Evolutionary conservation across 2,888 invertebrate species (phyloP).

Genomic region (Volucella inflata): DNA sequence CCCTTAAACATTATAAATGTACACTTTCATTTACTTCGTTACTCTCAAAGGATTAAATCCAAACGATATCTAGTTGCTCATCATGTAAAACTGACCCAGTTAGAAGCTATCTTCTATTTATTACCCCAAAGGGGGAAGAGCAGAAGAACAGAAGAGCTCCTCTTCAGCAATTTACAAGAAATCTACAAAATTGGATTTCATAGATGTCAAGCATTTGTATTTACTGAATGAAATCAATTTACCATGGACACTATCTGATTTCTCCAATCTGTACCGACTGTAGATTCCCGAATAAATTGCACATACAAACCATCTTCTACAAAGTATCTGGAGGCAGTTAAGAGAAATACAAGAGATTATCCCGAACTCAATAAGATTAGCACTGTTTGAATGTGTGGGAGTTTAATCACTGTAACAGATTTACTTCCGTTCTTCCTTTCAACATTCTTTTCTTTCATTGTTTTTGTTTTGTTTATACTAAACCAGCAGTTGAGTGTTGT

Average conservation of each 20-base stretch:
- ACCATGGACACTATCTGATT: slow-evolving; percentile 59
- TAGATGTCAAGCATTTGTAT: slow-evolving; percentile 39
- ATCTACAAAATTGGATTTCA: slow-evolving; percentile 62
- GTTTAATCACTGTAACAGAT: slow-evolving; percentile 46
- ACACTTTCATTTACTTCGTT: too few relatives aligned
- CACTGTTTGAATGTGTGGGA: slow-evolving; percentile 3
- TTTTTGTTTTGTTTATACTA: background rate
- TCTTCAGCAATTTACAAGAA: slow-evolving; percentile 3
- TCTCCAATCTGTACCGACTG: slow-evolving; percentile 14
- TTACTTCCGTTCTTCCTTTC: background rate
- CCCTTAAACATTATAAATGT: too few relatives aligned
- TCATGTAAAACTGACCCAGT: too few relatives aligned
- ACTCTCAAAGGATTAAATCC: too few relatives aligned
- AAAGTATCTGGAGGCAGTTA: background rate
- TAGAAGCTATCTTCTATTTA: too few relatives aligned
- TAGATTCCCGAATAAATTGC: slow-evolving; percentile 30
- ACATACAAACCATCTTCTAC: background rate
- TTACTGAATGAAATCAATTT: slow-evolving; percentile 64
- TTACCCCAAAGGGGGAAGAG: too few relatives aligned
- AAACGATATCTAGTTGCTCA: too few relatives aligned
- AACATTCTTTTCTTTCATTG: slow-evolving; percentile 5
- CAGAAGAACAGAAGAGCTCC: too few relatives aligned
- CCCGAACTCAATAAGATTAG: slow-evolving; percentile 38
- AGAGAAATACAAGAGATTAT: slow-evolving; percentile 43
- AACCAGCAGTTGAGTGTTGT: slow-evolving; percentile 36